Evolutionary conservation across 2,888 invertebrate species (phyloP).

Genomic region (Arrhopalites spinosus): DNA sequence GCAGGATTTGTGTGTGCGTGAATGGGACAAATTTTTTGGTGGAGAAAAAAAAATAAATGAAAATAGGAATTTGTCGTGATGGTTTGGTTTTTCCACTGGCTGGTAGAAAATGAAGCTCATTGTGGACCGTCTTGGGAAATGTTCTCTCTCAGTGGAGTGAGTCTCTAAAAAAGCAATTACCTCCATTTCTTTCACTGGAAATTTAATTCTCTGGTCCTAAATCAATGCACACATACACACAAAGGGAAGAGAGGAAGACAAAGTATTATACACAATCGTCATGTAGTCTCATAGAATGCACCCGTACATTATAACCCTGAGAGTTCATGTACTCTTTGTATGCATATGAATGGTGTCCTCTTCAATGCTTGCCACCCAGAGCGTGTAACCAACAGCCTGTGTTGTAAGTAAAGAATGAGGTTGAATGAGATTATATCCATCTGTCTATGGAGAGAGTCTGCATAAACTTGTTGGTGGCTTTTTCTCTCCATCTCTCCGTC

Average conservation of each 20-base stretch:
- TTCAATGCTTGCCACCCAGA: not conserved
- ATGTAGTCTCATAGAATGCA: not conserved
- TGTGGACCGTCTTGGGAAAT: conserved; percentile 36
- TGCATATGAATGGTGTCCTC: not conserved
- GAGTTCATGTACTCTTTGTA: not conserved
- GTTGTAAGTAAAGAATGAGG: conserved; percentile 10
- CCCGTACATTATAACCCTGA: not conserved
- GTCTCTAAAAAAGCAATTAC: conserved; percentile 45
- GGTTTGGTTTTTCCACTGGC: not conserved
- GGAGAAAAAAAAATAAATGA: conserved; percentile 19
- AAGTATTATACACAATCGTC: no score
- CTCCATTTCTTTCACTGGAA: conserved; percentile 45
- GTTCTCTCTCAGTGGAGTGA: conserved; percentile 32
- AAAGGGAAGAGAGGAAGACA: no score
- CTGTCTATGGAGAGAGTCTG: no score
- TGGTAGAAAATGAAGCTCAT: conserved; percentile 34
- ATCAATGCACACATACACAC: conserved; percentile 39
- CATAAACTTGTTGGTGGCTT: not conserved
- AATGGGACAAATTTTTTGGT: conserved; percentile 1
- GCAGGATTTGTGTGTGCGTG: not conserved
- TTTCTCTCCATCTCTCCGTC: not conserved
- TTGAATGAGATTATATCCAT: conserved; percentile 26
- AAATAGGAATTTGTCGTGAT: not conserved
- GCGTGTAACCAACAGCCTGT: conserved; percentile 11
- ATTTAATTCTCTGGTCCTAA: conserved; percentile 46